phyloP scores from a whole-genome alignment of 2,888 invertebrate species.

The Drosophila neotestacea region DNA sequence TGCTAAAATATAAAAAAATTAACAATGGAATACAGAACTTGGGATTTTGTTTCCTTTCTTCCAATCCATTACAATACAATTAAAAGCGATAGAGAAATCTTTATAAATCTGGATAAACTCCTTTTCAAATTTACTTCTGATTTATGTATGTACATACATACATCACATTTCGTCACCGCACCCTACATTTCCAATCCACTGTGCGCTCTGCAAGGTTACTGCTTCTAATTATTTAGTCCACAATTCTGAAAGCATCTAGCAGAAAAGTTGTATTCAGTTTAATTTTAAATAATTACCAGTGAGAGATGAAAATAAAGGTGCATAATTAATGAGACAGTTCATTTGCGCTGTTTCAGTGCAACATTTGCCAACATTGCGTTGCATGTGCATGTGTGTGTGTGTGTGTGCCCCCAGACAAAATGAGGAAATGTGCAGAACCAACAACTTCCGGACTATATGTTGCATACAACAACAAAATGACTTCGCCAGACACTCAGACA shows the following conservation, averaged over 20 bases:
- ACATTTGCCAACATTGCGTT: conserved; percentile 3
- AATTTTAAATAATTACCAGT: conserved; percentile 67
- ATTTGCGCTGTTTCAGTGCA: conserved; percentile 34
- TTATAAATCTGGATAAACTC: not conserved
- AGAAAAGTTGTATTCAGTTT: conserved; percentile 54
- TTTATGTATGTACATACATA: no score
- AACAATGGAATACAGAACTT: no score
- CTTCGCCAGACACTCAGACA: conserved; percentile 5
- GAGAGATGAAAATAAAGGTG: conserved; percentile 36
- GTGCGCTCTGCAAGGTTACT: conserved; percentile 6
- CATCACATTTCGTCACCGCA: not conserved
- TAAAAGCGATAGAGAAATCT: no score
- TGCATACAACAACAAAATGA: conserved; percentile 16
- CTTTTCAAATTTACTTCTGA: not conserved
- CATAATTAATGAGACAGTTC: conserved; percentile 63
- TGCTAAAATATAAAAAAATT: not conserved
- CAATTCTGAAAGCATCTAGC: conserved; percentile 41
- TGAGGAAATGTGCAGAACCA: conserved; percentile 56
- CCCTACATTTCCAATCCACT: conserved; percentile 1
- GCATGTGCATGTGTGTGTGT: conserved; percentile 1
- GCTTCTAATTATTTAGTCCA: conserved; percentile 48
- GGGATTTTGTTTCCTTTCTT: no score
- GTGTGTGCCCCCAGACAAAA: conserved; percentile 18
- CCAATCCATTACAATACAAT: no score
- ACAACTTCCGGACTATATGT: conserved; percentile 50